These are phyloP conservation scores for Ptilodon capucinus DNA, from an alignment of 2,888 invertebrate genomes.

Conservation along the genomic window DNA sequence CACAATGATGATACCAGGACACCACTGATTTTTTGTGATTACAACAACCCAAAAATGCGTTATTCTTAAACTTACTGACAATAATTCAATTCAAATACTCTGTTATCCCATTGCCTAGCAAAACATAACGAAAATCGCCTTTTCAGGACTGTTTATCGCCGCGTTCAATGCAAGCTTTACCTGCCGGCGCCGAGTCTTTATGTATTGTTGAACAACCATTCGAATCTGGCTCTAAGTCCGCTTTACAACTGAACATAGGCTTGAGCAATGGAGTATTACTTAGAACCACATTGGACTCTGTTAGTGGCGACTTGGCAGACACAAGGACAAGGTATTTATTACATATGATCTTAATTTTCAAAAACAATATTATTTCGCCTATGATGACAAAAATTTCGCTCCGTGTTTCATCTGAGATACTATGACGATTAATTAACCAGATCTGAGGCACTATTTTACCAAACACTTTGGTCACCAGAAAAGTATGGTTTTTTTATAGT, in stretches of 20 bases:
- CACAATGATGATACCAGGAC: constrained; percentile 78
- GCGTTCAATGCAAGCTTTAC: constrained; percentile 97
- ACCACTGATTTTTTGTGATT: constrained; percentile 78
- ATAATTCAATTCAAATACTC: neutral
- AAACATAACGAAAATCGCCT: neutral
- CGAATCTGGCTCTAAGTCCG: constrained; percentile 86
- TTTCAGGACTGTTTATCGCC: constrained; percentile 95
- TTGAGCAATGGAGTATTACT: constrained; percentile 97
- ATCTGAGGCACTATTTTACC: constrained; percentile 56
- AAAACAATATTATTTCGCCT: constrained; percentile 19
- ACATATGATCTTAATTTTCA: neutral
- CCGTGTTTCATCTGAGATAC: constrained; percentile 85
- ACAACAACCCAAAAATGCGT: constrained; percentile 77
- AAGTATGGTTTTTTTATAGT: neutral
- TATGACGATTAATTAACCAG: constrained; percentile 80
- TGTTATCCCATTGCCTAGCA: constrained; percentile 3
- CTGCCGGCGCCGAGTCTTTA: constrained; percentile 97
- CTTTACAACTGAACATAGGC: constrained; percentile 97
- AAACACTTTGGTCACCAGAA: no score
- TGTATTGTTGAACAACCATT: constrained; percentile 95
- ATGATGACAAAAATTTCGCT: constrained; percentile 74
- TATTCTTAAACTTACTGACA: constrained; percentile 71
- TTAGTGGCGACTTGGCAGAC: constrained; percentile 98
- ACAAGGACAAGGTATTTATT: constrained; percentile 92
- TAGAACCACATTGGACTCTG: constrained; percentile 96